Percentiles rank a stretch among this genome's conserved stretches.
These are phyloP conservation scores for Dipodomys spectabilis DNA, from an alignment of 2,113 vertebrate species.

Conservation along the genomic window DNA sequence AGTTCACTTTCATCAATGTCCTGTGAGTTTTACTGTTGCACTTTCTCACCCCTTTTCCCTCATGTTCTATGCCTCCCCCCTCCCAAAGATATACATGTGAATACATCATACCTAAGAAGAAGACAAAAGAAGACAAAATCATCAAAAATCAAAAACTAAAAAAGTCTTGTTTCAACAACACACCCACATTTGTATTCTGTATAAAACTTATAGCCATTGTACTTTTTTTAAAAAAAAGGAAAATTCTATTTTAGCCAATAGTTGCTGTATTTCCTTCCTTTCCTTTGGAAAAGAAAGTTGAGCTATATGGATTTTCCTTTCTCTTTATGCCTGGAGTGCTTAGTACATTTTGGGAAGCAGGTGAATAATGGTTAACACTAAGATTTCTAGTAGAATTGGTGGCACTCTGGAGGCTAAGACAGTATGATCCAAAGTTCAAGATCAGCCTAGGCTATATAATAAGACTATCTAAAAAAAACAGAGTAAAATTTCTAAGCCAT, in stretches of 20 bases:
- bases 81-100: too few species aligned
- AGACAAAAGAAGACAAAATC: too few species aligned
- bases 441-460: not conserved
- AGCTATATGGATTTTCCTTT: not conserved
- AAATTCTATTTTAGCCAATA: conserved; percentile 33
- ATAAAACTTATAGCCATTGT: conserved; percentile 6
- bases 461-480: not conserved
- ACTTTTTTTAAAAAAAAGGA: not conserved
- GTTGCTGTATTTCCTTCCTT: conserved; percentile 41
- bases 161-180: not conserved
- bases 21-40: too few species aligned
- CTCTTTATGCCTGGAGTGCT: not conserved
- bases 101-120: too few species aligned
- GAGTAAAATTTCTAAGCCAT: not conserved
- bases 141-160: too few species aligned
- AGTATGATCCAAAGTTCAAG: not conserved
- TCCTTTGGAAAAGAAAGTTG: conserved; percentile 29
- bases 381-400: not conserved
- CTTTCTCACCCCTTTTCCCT: too few species aligned
- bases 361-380: not conserved
- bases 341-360: conserved; percentile 13
- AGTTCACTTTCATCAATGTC: too few species aligned
- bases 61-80: too few species aligned
- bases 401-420: too few species aligned
- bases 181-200: conserved; percentile 13